phyloP scores from a whole-genome alignment of 2,888 invertebrate species.

The Tipula helvola region DNA sequence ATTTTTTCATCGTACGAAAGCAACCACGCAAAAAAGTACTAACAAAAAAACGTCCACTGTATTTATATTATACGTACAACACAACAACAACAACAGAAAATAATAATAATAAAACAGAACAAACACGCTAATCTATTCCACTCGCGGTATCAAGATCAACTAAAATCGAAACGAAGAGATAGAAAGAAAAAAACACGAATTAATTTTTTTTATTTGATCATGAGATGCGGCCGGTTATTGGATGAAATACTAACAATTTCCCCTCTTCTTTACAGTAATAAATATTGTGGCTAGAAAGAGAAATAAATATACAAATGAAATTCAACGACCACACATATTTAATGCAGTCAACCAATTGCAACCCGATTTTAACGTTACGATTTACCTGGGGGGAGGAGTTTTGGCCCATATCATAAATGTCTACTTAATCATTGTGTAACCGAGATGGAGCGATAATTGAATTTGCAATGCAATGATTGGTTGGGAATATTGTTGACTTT shows the following conservation, averaged over 20 bases:
- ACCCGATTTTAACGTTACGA: not conserved
- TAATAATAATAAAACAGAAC: not conserved
- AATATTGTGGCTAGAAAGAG: not conserved
- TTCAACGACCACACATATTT: not conserved
- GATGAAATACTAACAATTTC: not conserved
- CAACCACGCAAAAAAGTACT: not conserved
- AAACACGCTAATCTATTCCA: not conserved
- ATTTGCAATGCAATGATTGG: not conserved
- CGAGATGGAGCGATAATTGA: not conserved
- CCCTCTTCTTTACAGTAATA: not conserved
- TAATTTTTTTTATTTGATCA: not conserved
- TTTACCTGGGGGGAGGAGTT: not conserved
- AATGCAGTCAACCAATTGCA: not conserved
- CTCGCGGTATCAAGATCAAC: slow-evolving; percentile 4
- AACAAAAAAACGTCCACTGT: not conserved
- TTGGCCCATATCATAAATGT: not conserved
- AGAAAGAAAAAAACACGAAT: not conserved
- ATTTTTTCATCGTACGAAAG: not conserved
- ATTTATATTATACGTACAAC: not conserved
- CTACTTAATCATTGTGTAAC: not conserved
- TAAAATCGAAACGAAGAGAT: not conserved
- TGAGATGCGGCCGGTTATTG: not conserved
- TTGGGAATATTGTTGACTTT: not conserved
- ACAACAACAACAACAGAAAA: not conserved
- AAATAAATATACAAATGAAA: not conserved